Evolutionary conservation across 2,113 vertebrate genomes (phyloP).

Genomic region (Microtus montanus): DNA sequence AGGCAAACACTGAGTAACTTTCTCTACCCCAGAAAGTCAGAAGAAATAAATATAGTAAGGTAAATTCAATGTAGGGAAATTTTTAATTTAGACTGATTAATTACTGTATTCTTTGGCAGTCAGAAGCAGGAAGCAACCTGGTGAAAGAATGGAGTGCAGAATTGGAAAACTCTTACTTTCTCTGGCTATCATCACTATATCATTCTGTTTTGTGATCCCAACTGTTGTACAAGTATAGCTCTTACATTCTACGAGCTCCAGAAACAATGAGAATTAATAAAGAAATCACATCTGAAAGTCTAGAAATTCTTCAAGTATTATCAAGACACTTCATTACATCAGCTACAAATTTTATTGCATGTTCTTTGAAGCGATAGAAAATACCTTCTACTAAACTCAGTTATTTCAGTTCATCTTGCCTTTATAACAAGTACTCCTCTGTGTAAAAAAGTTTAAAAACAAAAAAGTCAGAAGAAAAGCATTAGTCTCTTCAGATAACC

Average conservation of each 20-base stretch:
- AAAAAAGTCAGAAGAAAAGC: background rate
- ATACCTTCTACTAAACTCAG: background rate
- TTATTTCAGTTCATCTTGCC: background rate
- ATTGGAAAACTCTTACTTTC: background rate
- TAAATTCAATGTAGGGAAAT: background rate
- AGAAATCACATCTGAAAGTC: background rate
- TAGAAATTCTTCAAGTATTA: background rate
- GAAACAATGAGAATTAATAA: background rate
- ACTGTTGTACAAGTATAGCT: background rate
- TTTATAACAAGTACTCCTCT: background rate
- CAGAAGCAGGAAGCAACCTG: background rate
- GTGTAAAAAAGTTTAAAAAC: background rate
- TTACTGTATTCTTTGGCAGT: background rate
- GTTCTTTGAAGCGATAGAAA: background rate
- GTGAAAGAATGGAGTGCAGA: background rate
- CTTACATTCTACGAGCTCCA: background rate
- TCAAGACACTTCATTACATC: background rate
- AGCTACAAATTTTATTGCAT: background rate
- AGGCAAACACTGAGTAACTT: background rate
- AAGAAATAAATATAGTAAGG: slow-evolving; percentile 34
- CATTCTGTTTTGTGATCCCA: background rate
- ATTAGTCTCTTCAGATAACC: background rate
- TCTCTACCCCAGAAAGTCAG: background rate
- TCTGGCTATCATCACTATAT: background rate
- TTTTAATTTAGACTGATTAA: background rate